Evolutionary conservation across 2,113 vertebrate genomes (phyloP), one percentile per base, ranked within the genome.

Genomic region (Mesitornis unicolor): DNA sequence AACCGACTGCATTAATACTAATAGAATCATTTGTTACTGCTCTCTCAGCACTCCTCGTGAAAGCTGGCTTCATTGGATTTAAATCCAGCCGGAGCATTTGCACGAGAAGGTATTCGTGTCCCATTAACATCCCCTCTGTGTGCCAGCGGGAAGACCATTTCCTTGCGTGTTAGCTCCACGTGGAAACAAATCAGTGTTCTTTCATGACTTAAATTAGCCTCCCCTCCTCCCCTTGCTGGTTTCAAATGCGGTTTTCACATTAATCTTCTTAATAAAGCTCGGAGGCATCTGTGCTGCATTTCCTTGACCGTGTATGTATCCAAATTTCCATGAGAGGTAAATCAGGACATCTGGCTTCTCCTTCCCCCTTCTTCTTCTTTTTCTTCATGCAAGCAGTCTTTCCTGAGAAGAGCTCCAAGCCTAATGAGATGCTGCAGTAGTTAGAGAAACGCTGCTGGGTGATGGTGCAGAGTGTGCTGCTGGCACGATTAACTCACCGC

Each of bases 1-100:
- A 91, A 85, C 75, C 6, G 45, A 75, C 88, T 89, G 83, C 71
- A 84, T 96, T 95, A 91, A 90, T 92, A 69, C 79, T 90, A 85
- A 96, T 76, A 83, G 88, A 87, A 85, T 68, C 42, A 74, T 96
- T 91, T 93, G 60, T 91, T 85, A 91, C 36, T 96, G 75, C 89
- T 47, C 84, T 90, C 90, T 95, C 89, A 93, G 91, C 91, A 65
- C 29, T 94, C 25, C 47, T 73, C 0, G 2, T 21, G 24, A 29
- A 81, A 73, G 38, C 84, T 54, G 59, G 31, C 48, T 90, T 74
- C 84, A 28, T 7, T 81, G 78, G 71, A 57, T 93, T 91, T 91
- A 80, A 84, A 90, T 73, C 61, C 65, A 91, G 57, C 29, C 0
- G 0, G 33, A 51, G 14, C 2, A 2, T 80, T 90, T 84, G 35